phyloP scores from a whole-genome alignment of 2,888 invertebrate genomes.

The Aphodius sticticus region DNA sequence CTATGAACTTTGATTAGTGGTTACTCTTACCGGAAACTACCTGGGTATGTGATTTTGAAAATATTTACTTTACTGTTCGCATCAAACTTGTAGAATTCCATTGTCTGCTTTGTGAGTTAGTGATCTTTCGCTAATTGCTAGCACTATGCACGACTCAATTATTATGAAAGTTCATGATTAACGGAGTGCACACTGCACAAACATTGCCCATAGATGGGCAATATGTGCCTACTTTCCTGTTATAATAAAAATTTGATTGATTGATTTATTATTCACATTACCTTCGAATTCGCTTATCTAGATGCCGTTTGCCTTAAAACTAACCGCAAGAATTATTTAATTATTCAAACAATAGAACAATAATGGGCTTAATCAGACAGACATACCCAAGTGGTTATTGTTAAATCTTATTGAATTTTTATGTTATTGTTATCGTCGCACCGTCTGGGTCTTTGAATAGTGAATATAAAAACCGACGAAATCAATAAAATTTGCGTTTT shows the following conservation, averaged over 20 bases:
- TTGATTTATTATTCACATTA: background rate
- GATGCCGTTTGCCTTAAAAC: background rate
- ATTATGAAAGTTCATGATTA: background rate
- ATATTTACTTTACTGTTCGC: background rate
- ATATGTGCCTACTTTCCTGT: background rate
- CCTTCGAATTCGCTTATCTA: background rate
- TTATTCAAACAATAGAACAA: background rate
- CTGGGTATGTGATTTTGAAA: background rate
- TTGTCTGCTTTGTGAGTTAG: background rate
- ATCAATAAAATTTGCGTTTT: background rate
- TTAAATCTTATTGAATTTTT: background rate
- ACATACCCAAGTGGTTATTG: conserved; percentile 4
- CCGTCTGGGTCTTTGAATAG: background rate
- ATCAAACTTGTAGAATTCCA: background rate
- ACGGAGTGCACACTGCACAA: background rate
- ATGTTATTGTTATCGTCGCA: background rate
- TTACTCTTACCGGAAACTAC: background rate
- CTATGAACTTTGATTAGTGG: background rate
- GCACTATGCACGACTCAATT: background rate
- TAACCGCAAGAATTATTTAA: background rate
- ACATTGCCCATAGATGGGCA: background rate
- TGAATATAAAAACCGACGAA: background rate
- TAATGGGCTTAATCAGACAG: background rate
- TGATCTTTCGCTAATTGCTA: background rate
- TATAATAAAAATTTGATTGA: background rate